Base-by-base conservation (phyloP, 1,140 invertebrate species). In the Sminthurides bifidus region DNA sequence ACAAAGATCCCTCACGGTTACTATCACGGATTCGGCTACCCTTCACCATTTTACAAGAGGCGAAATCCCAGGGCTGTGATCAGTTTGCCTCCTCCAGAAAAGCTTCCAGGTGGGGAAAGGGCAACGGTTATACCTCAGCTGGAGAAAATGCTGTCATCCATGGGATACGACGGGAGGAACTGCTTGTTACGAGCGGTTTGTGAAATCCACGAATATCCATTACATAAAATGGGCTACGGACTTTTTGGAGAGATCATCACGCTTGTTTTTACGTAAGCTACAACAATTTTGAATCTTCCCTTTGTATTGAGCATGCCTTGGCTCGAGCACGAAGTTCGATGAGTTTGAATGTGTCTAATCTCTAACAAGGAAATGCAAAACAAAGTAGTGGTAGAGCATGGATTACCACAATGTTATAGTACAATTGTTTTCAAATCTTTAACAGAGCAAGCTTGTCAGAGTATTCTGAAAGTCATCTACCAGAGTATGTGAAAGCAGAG, bases 181-280 rank as follows among this genome's bases (percentile, higher is more conserved):
- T 64, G 62, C 46, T 51, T 64, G 17, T 50, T 64, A 2, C 40
- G 62, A 26, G 52, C 59, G 4, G 48, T 64, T 33, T 64, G 62
- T 48, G 62, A 64, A 54, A 59, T 64, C 31, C 58, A 64, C 40
- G 52, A 64, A 29, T 60, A 48, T 35, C 62, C 58, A 10, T n/a
- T 60, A 15, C 24, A 50, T 26, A 27, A 54, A 52, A 21, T 4
- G 10, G 59, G 62, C 14, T 61, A 56, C 24, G 62, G 62, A 3
- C 49, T 64, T 15, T 54, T 64, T 45, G 62, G 62, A 21, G 62
- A 64, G 59, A 35, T 64, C 14, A 26, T 61, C 2, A 56, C 59
- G 8, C 19, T 64, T 1, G 51, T 64, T 24, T 64, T 64, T 51
- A 64, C 56, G 62, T 64, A 43, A 26, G 37, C 51, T 29, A 24